A percentile compares a stretch with the other conserved stretches of the same genome.
phyloP scores from a whole-genome alignment of 1,140 invertebrate species.

The Euborellia annulipes region DNA sequence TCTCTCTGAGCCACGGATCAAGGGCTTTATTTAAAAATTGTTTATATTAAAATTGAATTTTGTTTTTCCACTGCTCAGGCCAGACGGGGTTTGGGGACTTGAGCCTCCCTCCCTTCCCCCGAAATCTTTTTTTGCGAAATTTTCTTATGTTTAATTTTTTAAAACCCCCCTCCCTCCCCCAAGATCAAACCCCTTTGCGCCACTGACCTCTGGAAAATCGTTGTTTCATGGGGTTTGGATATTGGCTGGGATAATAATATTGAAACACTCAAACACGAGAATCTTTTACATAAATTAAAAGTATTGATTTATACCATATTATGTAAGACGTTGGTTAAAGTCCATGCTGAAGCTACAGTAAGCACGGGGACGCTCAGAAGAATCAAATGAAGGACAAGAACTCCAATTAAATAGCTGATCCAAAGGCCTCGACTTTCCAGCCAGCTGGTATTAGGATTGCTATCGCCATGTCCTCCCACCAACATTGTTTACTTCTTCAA shows the following conservation, averaged over 20 bases:
- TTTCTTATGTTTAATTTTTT: too few relatives aligned
- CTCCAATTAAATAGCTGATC: constrained; percentile 43
- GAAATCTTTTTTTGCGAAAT: too few relatives aligned
- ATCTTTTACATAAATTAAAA: constrained; percentile 7
- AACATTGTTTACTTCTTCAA: too few relatives aligned
- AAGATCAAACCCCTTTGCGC: too few relatives aligned
- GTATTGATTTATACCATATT: constrained; percentile 37
- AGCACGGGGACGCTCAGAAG: constrained; percentile 49
- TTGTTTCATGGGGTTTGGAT: constrained; percentile 7
- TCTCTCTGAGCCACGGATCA: too few relatives aligned
- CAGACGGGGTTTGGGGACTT: too few relatives aligned
- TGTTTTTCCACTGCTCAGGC: too few relatives aligned
- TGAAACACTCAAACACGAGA: constrained; percentile 6
- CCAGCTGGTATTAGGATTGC: constrained; percentile 53
- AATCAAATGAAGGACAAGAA: constrained; percentile 43
- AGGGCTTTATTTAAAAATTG: too few relatives aligned
- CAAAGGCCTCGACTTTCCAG: constrained; percentile 50
- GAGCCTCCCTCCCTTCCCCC: too few relatives aligned
- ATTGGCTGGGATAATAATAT: neutral
- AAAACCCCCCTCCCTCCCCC: too few relatives aligned
- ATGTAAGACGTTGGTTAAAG: constrained; percentile 50
- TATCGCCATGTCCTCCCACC: constrained; percentile 44
- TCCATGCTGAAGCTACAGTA: constrained; percentile 48
- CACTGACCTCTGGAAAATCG: too few relatives aligned
- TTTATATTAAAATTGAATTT: too few relatives aligned